Conservation (phyloP, 2,113 vertebrate species). For the Oreochromis tanganicae region DNA sequence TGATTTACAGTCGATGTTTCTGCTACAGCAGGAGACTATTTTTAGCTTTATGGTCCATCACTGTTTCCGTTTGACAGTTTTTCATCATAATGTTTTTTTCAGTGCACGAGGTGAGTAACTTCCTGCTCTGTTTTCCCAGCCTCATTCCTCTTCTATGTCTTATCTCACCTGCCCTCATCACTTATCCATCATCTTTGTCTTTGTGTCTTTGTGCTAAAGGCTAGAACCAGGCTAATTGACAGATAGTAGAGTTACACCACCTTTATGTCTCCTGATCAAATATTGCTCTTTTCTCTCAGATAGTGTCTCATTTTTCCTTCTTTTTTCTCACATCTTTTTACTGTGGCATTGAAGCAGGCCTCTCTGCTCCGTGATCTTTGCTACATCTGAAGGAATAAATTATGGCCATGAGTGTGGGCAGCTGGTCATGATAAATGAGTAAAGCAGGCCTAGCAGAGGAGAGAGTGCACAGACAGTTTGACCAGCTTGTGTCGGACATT, state of each 20-base stretch:
- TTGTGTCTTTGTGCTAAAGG: background rate
- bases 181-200: background rate
- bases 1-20: background rate
- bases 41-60: background rate
- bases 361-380: background rate
- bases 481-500: background rate
- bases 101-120: background rate
- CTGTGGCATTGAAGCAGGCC: background rate
- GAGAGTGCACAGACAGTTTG: background rate
- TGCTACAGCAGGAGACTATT: background rate
- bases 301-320: background rate
- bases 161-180: background rate
- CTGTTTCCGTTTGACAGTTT: background rate
- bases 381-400: constrained; percentile 7
- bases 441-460: constrained; percentile 1
- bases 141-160: background rate
- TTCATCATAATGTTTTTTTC: background rate
- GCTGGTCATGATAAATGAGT: constrained; percentile 12
- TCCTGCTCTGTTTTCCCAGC: background rate
- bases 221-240: constrained; percentile 54
- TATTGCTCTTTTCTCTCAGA: background rate
- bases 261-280: constrained; percentile 29
- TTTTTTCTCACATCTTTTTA: background rate
- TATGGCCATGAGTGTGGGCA: background rate
- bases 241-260: constrained; percentile 29